phyloP scores from a whole-genome alignment of 2,113 vertebrate genomes.

The Spea bombifrons region DNA sequence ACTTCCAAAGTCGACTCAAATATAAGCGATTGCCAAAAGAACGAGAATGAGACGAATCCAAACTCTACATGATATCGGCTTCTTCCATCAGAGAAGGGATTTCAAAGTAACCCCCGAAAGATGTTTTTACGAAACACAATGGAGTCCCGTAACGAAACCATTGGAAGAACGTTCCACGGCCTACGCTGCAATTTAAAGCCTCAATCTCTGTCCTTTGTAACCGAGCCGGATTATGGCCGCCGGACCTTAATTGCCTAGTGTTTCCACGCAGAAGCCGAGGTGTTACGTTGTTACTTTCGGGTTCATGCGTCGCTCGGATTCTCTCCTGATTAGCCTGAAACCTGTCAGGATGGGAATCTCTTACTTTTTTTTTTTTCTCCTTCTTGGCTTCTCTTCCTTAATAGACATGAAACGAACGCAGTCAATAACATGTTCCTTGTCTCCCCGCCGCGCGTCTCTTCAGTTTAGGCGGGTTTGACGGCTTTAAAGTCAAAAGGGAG shows the following conservation, averaged over 20 bases:
- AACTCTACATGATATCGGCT: too few species aligned
- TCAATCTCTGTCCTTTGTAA: background rate
- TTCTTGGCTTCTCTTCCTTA: slow-evolving; percentile 77
- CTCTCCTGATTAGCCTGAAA: slow-evolving; percentile 84
- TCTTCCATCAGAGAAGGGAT: too few species aligned
- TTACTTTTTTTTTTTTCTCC: slow-evolving; percentile 46
- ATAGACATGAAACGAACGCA: slow-evolving; percentile 81
- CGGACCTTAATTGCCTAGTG: slow-evolving; percentile 32
- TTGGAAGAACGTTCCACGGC: too few species aligned
- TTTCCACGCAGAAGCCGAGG: slow-evolving; percentile 59
- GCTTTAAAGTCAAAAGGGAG: slow-evolving; percentile 84
- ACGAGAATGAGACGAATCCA: too few species aligned
- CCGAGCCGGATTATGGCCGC: background rate
- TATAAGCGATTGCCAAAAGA: too few species aligned
- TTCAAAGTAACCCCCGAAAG: too few species aligned
- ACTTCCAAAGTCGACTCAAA: slow-evolving; percentile 15
- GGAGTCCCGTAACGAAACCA: too few species aligned
- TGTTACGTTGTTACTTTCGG: slow-evolving; percentile 63
- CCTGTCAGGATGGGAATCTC: slow-evolving; percentile 73
- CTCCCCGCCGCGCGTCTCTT: slow-evolving; percentile 75
- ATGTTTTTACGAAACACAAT: too few species aligned
- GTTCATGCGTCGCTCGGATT: slow-evolving; percentile 70
- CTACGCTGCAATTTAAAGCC: background rate
- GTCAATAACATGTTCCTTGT: slow-evolving; percentile 89
- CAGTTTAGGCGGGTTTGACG: slow-evolving; percentile 77